phyloP scores from a whole-genome alignment of 2,113 vertebrate species.

The Chlorodrepanis virens region DNA sequence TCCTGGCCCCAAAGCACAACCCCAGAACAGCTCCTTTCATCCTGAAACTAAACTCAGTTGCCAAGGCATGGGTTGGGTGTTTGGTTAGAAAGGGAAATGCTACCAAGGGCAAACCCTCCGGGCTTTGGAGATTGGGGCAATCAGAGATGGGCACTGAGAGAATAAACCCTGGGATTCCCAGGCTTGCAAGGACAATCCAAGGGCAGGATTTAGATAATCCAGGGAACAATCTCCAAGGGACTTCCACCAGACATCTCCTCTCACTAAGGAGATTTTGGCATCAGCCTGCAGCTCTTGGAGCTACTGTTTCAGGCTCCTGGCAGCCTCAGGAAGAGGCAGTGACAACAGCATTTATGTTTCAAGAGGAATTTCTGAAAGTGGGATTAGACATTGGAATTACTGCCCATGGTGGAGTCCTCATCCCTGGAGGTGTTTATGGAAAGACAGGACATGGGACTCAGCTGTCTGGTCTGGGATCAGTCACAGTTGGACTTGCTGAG shows the following conservation, averaged over 20 bases:
- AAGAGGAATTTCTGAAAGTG: neutral
- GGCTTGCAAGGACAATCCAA: neutral
- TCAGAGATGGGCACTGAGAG: neutral
- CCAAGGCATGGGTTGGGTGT: neutral
- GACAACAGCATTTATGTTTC: neutral
- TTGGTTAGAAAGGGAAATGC: neutral
- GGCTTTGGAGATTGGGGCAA: neutral
- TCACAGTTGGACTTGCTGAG: neutral
- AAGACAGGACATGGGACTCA: neutral
- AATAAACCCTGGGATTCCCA: neutral
- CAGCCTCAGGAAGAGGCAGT: neutral
- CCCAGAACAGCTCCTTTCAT: neutral
- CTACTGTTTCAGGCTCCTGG: neutral
- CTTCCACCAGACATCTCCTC: neutral
- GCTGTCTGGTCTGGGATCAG: neutral
- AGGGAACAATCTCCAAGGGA: neutral
- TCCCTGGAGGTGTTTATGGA: neutral
- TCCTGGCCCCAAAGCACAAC: slow-evolving; percentile 3
- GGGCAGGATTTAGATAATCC: neutral
- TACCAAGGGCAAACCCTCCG: neutral
- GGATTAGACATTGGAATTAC: neutral
- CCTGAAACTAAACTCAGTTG: neutral
- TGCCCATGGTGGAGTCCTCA: neutral
- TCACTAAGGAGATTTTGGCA: neutral
- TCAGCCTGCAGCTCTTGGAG: neutral